Percentiles rank a stretch among this genome's conserved stretches.
Evolutionary conservation across 1,140 invertebrate species (phyloP).

Genomic region (Pseudomyrmex pallidus): DNA sequence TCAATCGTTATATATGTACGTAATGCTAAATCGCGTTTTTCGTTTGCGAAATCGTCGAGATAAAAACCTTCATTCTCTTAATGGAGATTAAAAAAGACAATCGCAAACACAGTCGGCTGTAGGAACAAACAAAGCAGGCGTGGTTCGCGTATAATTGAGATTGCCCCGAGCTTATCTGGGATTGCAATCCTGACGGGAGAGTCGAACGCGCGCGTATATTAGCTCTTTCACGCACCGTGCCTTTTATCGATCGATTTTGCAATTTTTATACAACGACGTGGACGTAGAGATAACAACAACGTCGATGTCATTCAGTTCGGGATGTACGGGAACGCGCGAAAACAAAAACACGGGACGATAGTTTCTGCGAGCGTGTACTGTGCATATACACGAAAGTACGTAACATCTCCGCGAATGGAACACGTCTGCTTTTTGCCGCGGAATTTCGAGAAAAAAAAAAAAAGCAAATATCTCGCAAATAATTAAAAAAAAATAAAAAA

Average conservation of each 20-base stretch:
- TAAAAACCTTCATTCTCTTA: constrained; percentile 3
- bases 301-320: constrained; percentile 25
- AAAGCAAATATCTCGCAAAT: background rate
- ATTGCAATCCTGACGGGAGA: constrained; percentile 19
- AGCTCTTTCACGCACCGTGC: background rate
- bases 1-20: background rate
- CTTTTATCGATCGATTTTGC: constrained; percentile 29
- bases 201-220: background rate
- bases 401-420: background rate
- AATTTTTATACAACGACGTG: constrained; percentile 1
- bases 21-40: background rate
- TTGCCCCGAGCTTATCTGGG: constrained; percentile 1
- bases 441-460: background rate
- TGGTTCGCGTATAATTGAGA: constrained; percentile 30
- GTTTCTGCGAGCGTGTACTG: background rate
- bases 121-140: constrained; percentile 26
- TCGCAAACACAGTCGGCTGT: background rate
- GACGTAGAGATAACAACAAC: constrained; percentile 13
- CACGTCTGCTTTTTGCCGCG: constrained; percentile 8
- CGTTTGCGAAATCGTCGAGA: constrained; percentile 18
- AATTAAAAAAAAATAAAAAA: background rate
- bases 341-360: background rate
- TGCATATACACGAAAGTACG: background rate
- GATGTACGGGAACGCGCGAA: background rate
- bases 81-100: constrained; percentile 8